phyloP scores from a whole-genome alignment of 2,888 invertebrate genomes.

The Lithophane leautieri region DNA sequence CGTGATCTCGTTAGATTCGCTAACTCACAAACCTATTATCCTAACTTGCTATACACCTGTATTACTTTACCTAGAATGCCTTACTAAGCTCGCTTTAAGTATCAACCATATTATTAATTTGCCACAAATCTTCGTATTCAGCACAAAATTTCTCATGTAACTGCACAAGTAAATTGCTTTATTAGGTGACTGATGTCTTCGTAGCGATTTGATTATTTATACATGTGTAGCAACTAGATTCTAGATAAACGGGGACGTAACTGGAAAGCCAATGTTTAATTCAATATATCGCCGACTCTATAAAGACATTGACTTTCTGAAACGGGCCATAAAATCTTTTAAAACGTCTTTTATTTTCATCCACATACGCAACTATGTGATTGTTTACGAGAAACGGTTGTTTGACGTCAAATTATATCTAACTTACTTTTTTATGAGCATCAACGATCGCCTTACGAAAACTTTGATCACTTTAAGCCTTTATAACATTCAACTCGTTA shows the following conservation, averaged over 20 bases:
- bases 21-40: not conserved
- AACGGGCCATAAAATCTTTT: constrained; percentile 27
- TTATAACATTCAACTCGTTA: not conserved
- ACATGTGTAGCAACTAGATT: constrained; percentile 35
- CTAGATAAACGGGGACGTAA: constrained; percentile 32
- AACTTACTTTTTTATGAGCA: not conserved
- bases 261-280: constrained; percentile 51
- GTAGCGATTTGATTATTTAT: constrained; percentile 35
- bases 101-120: constrained; percentile 13
- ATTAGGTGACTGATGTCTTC: constrained; percentile 33
- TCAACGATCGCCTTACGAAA: not conserved
- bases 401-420: not conserved
- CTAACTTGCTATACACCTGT: not conserved
- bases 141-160: not conserved
- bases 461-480: not conserved
- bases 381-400: not conserved
- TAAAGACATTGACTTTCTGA: constrained; percentile 49
- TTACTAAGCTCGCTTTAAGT: not conserved
- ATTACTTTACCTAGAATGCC: not conserved
- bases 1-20: not conserved
- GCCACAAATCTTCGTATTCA: not conserved
- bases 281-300: constrained; percentile 31
- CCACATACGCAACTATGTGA: constrained; percentile 16
- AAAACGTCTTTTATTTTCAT: constrained; percentile 26
- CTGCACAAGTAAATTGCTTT: constrained; percentile 21